Conservation (phyloP, 2,113 vertebrate genomes). For the Arothron firmamentum region DNA sequence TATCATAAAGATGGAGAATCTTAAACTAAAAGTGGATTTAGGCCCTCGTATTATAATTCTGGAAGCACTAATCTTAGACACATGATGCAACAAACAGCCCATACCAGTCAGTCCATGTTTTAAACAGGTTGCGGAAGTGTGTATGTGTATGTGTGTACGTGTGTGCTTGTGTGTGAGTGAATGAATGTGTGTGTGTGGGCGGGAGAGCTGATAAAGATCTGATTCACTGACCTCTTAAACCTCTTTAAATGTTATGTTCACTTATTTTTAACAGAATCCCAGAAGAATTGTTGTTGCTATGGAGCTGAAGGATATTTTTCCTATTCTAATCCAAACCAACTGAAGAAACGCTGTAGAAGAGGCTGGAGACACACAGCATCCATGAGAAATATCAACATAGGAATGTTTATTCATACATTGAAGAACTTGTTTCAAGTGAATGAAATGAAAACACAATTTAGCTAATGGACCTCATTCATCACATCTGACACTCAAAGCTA, state of each 20-base stretch:
- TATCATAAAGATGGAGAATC: background rate
- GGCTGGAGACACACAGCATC: no score
- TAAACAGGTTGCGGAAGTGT: background rate
- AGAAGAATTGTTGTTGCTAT: background rate
- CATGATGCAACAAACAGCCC: background rate
- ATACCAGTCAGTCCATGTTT: background rate
- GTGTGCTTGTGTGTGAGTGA: background rate
- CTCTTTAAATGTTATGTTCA: background rate
- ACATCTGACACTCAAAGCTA: slow-evolving; percentile 12
- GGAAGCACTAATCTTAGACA: background rate
- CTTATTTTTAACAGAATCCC: background rate
- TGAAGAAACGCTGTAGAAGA: background rate
- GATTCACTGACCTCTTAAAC: slow-evolving; percentile 17
- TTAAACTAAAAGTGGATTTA: no score
- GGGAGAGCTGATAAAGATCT: background rate
- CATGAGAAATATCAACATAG: background rate
- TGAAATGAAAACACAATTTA: slow-evolving; percentile 9
- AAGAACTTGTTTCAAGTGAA: slow-evolving; percentile 2
- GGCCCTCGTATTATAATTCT: background rate
- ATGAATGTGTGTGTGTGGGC: slow-evolving; percentile 6
- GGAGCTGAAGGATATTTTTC: background rate
- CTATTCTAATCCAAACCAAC: background rate
- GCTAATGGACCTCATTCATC: slow-evolving; percentile 26
- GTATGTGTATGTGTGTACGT: background rate
- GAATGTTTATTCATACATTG: background rate